phyloP scores from a whole-genome alignment of 2,888 invertebrate species.

The Spodoptera picta region DNA sequence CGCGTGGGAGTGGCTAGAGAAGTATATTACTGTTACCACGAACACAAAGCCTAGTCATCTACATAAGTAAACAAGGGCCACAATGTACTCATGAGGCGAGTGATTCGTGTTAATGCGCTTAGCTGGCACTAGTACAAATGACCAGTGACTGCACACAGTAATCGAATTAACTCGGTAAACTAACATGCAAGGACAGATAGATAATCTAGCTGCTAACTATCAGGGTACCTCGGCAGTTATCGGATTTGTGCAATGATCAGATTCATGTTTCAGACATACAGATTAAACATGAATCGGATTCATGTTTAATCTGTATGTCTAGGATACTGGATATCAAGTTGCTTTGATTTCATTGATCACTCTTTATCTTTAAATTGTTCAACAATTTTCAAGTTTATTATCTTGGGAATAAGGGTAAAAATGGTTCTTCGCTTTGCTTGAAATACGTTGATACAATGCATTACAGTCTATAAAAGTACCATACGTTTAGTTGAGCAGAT shows the following conservation, averaged over 20 bases:
- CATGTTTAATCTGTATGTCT: neutral
- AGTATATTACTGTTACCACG: too few species aligned
- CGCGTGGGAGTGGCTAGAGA: too few species aligned
- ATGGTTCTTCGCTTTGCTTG: too few species aligned
- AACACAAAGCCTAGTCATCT: neutral
- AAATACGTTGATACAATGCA: slow-evolving; percentile 69
- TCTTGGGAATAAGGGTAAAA: too few species aligned
- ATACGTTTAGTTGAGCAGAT: too few species aligned
- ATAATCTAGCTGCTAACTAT: slow-evolving; percentile 33
- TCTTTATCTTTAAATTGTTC: too few species aligned
- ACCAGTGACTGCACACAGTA: slow-evolving; percentile 12
- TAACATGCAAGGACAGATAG: slow-evolving; percentile 30
- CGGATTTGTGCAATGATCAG: slow-evolving; percentile 34
- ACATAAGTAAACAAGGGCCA: neutral
- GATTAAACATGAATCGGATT: too few species aligned
- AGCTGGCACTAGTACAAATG: slow-evolving; percentile 27
- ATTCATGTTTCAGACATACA: too few species aligned
- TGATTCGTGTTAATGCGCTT: slow-evolving; percentile 38
- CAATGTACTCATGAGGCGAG: slow-evolving; percentile 8
- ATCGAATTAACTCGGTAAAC: slow-evolving; percentile 33
- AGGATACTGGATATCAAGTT: too few species aligned
- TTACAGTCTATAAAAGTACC: slow-evolving; percentile 65
- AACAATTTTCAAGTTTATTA: too few species aligned
- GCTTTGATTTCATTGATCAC: too few species aligned
- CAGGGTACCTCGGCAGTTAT: slow-evolving; percentile 10